Conservation (phyloP, 2,797 vertebrate genomes). For the Anguilla megastoma region DNA sequence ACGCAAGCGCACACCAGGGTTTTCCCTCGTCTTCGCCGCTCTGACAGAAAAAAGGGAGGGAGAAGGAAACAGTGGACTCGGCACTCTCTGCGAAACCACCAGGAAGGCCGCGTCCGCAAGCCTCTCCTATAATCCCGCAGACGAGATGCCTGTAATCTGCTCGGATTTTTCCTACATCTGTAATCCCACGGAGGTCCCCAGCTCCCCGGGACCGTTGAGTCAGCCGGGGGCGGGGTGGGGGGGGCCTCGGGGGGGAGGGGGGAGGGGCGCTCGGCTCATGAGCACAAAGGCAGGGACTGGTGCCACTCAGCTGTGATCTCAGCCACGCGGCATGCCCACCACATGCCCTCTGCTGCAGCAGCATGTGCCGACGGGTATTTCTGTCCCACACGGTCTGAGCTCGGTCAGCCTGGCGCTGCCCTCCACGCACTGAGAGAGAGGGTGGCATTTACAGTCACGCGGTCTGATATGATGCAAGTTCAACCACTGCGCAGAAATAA, state of each 20-base stretch:
- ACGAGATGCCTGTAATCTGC: conserved; percentile 8
- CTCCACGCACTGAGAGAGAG: neutral
- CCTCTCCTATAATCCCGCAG: conserved; percentile 1
- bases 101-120: neutral
- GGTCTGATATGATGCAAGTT: neutral
- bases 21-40: neutral
- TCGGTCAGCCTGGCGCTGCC: neutral
- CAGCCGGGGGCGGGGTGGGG: neutral
- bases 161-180: conserved; percentile 1
- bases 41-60: neutral
- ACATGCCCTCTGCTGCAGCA: conserved; percentile 47
- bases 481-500: conserved; percentile 19
- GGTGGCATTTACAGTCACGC: neutral
- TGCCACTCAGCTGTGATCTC: neutral
- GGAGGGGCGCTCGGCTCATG: neutral
- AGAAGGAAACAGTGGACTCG: neutral
- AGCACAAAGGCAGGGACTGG: neutral
- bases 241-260: neutral
- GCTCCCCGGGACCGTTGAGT: neutral
- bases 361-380: conserved; percentile 35
- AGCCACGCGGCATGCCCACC: conserved; percentile 24
- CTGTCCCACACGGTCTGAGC: neutral
- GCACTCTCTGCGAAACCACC: neutral
- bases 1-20: neutral
- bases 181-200: neutral